Evolutionary conservation across 23 tunicate species (phyloP), one percentile per base, ranked within the genome.

Genomic region (Botrylloides violaceus): DNA sequence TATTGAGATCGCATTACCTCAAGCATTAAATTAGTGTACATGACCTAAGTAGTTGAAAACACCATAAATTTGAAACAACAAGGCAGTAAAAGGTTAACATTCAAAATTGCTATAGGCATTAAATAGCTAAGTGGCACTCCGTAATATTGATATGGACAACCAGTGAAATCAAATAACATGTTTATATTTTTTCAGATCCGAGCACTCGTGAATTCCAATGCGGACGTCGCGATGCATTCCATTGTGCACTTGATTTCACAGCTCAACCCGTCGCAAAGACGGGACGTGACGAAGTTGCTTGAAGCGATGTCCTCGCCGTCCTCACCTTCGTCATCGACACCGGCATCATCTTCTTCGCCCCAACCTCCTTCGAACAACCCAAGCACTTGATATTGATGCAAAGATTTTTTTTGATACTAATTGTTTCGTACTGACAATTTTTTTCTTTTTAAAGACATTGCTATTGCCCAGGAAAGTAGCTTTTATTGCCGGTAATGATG

Each of bases 161-260:
- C n/a, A n/a, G n/a, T n/a, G n/a, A 43, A 43, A 7, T 43, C 53
- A 15, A 43, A 43, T 7, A 7, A 43, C 53, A 15, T 43, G 53
- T 60, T 60, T 60, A n/a, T n/a, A 30, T 56, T 72, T 21, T 26
- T 72, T 24, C 65, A 55, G 77, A 55, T 72, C 50, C 39, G 48
- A 2, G 65, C 38, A 72, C 74, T 68, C 4, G 74, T 68, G 23
- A 58, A 72, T 6, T 72, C 77, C 20, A 72, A 55, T 28, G 59
- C 88, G 7, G 88, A 88, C 31, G 79, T 73, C 31, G 88, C 84
- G 19, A 81, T 77, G 77, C 96, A 88, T 47, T 90, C 92, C 33
- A 73, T 83, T 2, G 79, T 90, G 21, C 97, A 90, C 32, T 84
- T 90, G 32, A 79, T 79, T 12, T 79, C 82, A 19, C 76, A 64